Evolutionary conservation across 2,888 invertebrate species (phyloP).

Genomic region (Melikaiella ostensackeni): DNA sequence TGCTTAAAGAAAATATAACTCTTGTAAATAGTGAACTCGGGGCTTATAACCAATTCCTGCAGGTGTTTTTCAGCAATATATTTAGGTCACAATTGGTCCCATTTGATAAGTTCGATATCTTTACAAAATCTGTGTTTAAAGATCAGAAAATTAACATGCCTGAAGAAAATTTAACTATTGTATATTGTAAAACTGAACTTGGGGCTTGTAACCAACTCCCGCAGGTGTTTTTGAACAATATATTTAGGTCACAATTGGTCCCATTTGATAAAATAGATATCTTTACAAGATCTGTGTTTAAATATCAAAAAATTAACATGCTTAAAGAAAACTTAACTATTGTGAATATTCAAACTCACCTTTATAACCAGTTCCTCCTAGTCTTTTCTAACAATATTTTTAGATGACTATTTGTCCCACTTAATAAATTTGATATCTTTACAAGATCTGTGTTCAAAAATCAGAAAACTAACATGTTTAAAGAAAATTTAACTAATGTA

Average conservation of each 20-base stretch:
- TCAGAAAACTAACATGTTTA: neutral
- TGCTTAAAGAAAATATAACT: neutral
- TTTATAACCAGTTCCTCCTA: no score
- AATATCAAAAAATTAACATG: no score
- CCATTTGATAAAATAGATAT: no score
- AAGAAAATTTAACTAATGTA: neutral
- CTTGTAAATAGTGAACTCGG: no score
- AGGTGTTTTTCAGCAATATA: neutral
- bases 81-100: neutral
- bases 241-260: no score
- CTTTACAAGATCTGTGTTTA: no score
- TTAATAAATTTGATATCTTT: neutral
- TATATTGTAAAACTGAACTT: no score
- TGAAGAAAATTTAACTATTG: no score
- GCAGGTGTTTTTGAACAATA: no score
- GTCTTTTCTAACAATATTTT: neutral
- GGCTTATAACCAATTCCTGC: neutral
- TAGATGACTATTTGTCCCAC: neutral
- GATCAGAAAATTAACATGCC: neutral
- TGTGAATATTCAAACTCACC: no score
- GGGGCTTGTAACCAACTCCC: no score
- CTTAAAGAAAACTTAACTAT: no score
- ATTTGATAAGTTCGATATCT: neutral
- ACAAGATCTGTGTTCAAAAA: neutral
- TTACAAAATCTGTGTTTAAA: neutral